phyloP scores from a whole-genome alignment of 2,797 vertebrate species.

The Parotocinclus haroldoi region DNA sequence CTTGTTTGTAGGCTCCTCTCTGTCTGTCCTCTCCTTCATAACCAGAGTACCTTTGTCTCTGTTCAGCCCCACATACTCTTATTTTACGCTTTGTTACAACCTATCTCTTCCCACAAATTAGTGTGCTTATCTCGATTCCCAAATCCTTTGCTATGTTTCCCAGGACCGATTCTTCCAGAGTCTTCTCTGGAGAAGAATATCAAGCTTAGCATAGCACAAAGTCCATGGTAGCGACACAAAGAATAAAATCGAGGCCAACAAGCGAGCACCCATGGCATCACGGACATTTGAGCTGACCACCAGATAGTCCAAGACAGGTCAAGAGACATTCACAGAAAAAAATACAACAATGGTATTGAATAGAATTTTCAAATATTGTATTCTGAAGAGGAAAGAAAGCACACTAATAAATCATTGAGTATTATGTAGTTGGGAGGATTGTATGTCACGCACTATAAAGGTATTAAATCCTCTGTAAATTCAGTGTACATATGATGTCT shows the following conservation, averaged over 20 bases:
- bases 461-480: too few relatives aligned
- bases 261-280: too few relatives aligned
- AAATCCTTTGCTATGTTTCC: conserved; percentile 66
- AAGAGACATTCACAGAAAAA: too few relatives aligned
- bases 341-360: too few relatives aligned
- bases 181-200: conserved; percentile 67
- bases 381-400: too few relatives aligned
- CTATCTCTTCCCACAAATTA: conserved; percentile 44
- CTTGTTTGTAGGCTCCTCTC: conserved; percentile 61
- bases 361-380: too few relatives aligned
- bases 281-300: too few relatives aligned
- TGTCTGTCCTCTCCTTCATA: conserved; percentile 62
- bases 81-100: conserved; percentile 43
- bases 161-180: conserved; percentile 61
- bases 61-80: conserved; percentile 63
- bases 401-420: too few relatives aligned
- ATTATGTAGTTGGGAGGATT: too few relatives aligned
- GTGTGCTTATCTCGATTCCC: conserved; percentile 61
- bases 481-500: too few relatives aligned
- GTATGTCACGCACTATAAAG: too few relatives aligned
- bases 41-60: conserved; percentile 65
- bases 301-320: too few relatives aligned
- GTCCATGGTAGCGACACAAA: conserved; percentile 21
- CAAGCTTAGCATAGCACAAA: conserved; percentile 54
- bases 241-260: neutral